phyloP scores from a whole-genome alignment of 2,888 invertebrate species.

The Cataglyphis cursor region DNA sequence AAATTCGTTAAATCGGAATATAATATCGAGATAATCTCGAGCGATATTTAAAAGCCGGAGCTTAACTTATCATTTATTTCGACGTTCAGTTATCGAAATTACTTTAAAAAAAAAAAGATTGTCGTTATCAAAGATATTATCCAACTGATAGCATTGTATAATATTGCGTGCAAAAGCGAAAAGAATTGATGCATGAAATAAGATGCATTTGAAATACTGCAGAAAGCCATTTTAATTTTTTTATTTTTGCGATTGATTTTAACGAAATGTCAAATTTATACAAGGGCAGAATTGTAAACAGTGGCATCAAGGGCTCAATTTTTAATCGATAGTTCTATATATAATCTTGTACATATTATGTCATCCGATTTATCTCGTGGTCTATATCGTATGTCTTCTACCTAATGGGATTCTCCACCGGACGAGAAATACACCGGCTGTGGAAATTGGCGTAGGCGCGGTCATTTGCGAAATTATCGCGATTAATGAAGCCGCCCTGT shows the following conservation, averaged over 20 bases:
- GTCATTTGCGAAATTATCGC: constrained; percentile 65
- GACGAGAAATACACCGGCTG: constrained; percentile 48
- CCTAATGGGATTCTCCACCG: constrained; percentile 47
- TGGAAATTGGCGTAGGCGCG: constrained; percentile 51
- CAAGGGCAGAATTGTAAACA: background rate
- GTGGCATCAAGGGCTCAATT: background rate
- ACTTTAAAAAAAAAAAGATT: background rate
- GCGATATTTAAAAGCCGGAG: background rate
- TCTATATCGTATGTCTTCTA: constrained; percentile 38
- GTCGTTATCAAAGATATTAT: background rate
- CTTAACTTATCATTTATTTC: constrained; percentile 27
- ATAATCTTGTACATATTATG: background rate
- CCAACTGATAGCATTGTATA: background rate
- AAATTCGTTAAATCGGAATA: constrained; percentile 36
- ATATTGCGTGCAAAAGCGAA: background rate
- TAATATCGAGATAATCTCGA: background rate
- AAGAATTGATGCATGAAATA: background rate
- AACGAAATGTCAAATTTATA: background rate
- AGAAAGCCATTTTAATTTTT: background rate
- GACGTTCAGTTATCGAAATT: background rate
- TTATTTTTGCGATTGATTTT: background rate
- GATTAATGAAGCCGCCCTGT: constrained; percentile 62
- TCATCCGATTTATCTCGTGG: constrained; percentile 25
- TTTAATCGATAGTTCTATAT: background rate
- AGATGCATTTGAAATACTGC: background rate